A percentile compares a stretch with the other conserved stretches of the same genome.
These are phyloP conservation scores for Brachyptera putata DNA, from an alignment of 2,888 invertebrate genomes.

Conservation along the genomic window DNA sequence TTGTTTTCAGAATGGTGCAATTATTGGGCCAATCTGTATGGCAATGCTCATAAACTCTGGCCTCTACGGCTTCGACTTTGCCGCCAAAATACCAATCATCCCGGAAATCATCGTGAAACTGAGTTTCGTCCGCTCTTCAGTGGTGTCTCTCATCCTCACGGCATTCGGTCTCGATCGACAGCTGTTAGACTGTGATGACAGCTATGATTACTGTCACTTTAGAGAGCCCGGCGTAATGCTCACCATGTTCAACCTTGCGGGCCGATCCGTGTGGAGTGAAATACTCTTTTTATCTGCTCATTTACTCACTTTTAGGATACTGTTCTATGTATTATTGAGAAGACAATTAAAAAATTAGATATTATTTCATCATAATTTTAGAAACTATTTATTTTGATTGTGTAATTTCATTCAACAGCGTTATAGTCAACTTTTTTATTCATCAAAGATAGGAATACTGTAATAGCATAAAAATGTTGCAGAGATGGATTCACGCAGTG, in stretches of 20 bases:
- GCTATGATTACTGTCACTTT: conserved; percentile 53
- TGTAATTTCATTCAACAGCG: too few species aligned
- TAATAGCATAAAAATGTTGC: too few species aligned
- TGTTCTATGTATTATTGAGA: conserved; percentile 45
- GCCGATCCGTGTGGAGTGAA: conserved; percentile 55
- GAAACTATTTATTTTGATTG: too few species aligned
- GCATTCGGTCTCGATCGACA: conserved; percentile 60
- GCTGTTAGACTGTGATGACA: conserved; percentile 53
- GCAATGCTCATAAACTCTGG: conserved; percentile 64
- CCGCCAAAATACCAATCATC: conserved; percentile 54
- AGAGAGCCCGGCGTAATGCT: conserved; percentile 57
- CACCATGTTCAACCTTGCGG: conserved; percentile 56
- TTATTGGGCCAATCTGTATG: conserved; percentile 60
- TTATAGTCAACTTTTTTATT: too few species aligned
- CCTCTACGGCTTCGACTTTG: conserved; percentile 67
- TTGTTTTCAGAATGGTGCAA: conserved; percentile 60
- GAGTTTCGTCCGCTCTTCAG: conserved; percentile 62
- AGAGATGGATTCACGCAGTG: too few species aligned
- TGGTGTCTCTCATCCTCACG: conserved; percentile 58
- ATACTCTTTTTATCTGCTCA: conserved; percentile 51
- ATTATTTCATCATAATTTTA: too few species aligned
- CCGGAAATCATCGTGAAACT: conserved; percentile 61
- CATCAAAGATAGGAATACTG: too few species aligned
- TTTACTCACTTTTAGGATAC: conserved; percentile 53
- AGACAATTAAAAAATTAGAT: too few species aligned